Evolutionary conservation across 2,113 vertebrate species (phyloP).

Genomic region (Dicentrarchus labrax): DNA sequence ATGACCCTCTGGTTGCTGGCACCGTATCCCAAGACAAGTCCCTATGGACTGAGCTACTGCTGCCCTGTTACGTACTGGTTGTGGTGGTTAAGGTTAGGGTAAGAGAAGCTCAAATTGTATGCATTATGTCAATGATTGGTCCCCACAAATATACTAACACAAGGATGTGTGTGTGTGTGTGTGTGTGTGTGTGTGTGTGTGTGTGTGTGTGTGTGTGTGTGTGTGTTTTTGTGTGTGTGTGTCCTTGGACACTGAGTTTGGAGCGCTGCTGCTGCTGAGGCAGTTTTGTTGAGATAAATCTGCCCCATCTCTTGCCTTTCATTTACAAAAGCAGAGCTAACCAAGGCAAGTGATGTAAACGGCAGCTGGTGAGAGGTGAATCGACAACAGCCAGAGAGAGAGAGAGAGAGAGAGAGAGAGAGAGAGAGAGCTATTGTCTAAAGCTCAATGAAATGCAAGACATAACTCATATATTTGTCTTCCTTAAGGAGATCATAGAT

Average conservation of each 20-base stretch:
- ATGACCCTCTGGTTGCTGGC: too few relatives aligned
- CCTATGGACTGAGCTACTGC: too few relatives aligned
- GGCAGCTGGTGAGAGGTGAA: neutral
- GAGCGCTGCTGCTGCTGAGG: conserved; percentile 24
- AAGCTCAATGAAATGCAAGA: conserved; percentile 42
- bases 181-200: conserved; percentile 6
- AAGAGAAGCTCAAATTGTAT: too few relatives aligned
- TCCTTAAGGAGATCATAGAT: conserved; percentile 58
- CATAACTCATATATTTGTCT: conserved; percentile 65
- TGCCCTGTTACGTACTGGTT: too few relatives aligned
- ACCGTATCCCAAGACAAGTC: too few relatives aligned
- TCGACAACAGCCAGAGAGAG: neutral
- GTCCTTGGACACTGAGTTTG: conserved; percentile 48
- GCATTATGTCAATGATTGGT: too few relatives aligned
- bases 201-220: conserved; percentile 14
- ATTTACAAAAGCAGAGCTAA: conserved; percentile 41
- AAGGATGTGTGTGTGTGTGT: conserved; percentile 23
- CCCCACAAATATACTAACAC: conserved; percentile 5
- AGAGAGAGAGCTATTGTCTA: neutral
- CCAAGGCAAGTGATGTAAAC: conserved; percentile 2
- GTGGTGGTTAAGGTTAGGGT: too few relatives aligned
- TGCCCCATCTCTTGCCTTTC: conserved; percentile 25
- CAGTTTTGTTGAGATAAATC: conserved; percentile 50
- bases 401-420: neutral
- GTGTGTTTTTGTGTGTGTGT: conserved; percentile 21